A percentile compares a stretch with the other conserved stretches of the same genome.
Evolutionary conservation across 2,797 vertebrate species (phyloP).

Genomic region (Ctenopoma kingsleyae): DNA sequence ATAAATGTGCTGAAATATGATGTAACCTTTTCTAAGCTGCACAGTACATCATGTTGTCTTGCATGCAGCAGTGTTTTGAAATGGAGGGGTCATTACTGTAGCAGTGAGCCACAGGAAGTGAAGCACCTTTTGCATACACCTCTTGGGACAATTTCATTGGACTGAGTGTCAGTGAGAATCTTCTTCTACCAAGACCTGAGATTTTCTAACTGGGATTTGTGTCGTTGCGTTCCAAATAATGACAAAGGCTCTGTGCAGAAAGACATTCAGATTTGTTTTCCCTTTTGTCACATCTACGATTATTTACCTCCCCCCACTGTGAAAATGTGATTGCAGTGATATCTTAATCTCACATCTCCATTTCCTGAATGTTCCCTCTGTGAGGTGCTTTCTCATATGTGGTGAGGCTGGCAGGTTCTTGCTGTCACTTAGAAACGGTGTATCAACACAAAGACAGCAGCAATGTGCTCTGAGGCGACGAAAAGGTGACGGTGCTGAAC

Average conservation of each 20-base stretch:
- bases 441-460: slow-evolving; percentile 51
- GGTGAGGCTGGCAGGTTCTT: slow-evolving; percentile 27
- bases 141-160: neutral
- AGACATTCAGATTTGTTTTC: neutral
- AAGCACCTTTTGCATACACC: neutral
- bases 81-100: slow-evolving; percentile 11
- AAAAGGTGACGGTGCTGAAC: slow-evolving; percentile 47
- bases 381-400: slow-evolving; percentile 21
- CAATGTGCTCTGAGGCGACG: slow-evolving; percentile 6
- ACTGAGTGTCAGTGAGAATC: neutral
- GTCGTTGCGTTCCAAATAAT: slow-evolving; percentile 6
- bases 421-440: slow-evolving; percentile 41
- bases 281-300: slow-evolving; percentile 18
- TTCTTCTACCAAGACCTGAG: too few species aligned
- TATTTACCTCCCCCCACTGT: slow-evolving; percentile 6
- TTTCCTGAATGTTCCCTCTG: slow-evolving; percentile 30
- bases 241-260: slow-evolving; percentile 10
- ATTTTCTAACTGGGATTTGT: neutral
- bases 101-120: slow-evolving; percentile 2
- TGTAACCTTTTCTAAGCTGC: neutral
- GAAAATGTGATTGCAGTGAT: slow-evolving; percentile 35
- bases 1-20: neutral
- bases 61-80: slow-evolving; percentile 20
- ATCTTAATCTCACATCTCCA: slow-evolving; percentile 37
- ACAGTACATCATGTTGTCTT: neutral